A percentile compares a stretch with the other conserved stretches of the same genome.
Evolutionary conservation across 2,797 vertebrate genomes (phyloP).

Genomic region (Prionace glauca): DNA sequence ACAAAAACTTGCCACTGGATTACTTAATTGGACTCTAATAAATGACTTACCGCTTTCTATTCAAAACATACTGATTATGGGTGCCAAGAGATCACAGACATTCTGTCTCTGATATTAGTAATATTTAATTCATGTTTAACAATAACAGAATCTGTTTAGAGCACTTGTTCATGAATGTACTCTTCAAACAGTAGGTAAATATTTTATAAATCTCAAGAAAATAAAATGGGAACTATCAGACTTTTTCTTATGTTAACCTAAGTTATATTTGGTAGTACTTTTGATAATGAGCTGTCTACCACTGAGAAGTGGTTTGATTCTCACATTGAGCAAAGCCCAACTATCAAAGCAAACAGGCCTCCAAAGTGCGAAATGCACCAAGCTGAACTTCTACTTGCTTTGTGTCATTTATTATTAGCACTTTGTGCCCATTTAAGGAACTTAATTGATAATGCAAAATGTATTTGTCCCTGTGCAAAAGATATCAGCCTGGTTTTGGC

Average conservation of each 20-base stretch:
- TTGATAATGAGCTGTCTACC: not conserved
- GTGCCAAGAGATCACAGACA: no score
- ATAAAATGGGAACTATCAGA: not conserved
- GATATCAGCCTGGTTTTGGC: not conserved
- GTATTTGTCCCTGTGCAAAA: not conserved
- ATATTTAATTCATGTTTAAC: not conserved
- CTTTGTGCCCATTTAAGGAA: not conserved
- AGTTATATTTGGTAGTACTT: not conserved
- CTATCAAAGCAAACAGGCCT: not conserved
- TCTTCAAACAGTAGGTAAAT: not conserved
- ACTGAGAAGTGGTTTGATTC: not conserved
- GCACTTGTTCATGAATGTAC: not conserved
- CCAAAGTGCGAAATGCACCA: not conserved
- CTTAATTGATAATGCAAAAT: not conserved
- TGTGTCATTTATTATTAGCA: not conserved
- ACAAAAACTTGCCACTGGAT: no score
- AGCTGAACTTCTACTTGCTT: not conserved
- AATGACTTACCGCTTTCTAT: no score
- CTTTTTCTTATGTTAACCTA: not conserved
- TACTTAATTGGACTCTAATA: no score
- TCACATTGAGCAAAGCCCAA: not conserved
- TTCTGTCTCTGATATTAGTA: not conserved
- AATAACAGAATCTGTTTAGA: not conserved
- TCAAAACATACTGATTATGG: no score
- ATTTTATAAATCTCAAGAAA: not conserved